Evolutionary conservation across 1,140 invertebrate species (phyloP), one percentile per base, ranked within the genome.

Genomic region (Venustaconcha ellipsiformis): DNA sequence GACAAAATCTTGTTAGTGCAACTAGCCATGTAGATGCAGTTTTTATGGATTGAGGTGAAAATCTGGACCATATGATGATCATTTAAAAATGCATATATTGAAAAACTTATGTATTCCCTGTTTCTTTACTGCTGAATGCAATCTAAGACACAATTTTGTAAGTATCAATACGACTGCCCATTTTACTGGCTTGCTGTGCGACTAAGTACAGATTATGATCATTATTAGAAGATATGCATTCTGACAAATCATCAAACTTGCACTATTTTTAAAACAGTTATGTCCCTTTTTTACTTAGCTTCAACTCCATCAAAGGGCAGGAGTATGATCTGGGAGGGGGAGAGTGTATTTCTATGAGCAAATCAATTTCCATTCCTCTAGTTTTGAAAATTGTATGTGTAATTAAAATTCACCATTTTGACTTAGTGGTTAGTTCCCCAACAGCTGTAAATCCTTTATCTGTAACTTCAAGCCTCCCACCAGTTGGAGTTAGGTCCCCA

Each of bases 401-500:
- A 26, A 26, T n/a, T 13, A 26, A 55, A 18, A 68, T 14, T 48
- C 30, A 26, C 5, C 26, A 70, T 57, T 57, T 57, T 56, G 48
- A 18, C 18, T 55, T 20, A 1, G 67, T 68, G 12, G 62, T 11
- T 37, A 81, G 64, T 48, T 73, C 67, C 11, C 76, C 80, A 26
- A 59, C 37, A 57, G 74, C 77, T 57, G 60, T 70, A 62, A 78
- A 70, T 13, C 67, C 76, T 11, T 63, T 57, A 23, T 71, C 74
- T 17, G 18, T 66, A 23, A 74, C 56, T 26, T 79, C 69, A n/a
- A 82, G 56, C 23, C 70, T 37, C 56, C 78, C 74, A 3, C 60
- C 66, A 57, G 71, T 74, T 11, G 72, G 75, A 15, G 68, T 67
- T 57, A 82, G 30, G 17, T 60, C 60, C 18, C 78, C 80, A 67